A percentile compares a stretch with the other conserved stretches of the same genome.
Conservation (phyloP, 2,888 invertebrate genomes). For the Synanthedon tipuliformis region DNA sequence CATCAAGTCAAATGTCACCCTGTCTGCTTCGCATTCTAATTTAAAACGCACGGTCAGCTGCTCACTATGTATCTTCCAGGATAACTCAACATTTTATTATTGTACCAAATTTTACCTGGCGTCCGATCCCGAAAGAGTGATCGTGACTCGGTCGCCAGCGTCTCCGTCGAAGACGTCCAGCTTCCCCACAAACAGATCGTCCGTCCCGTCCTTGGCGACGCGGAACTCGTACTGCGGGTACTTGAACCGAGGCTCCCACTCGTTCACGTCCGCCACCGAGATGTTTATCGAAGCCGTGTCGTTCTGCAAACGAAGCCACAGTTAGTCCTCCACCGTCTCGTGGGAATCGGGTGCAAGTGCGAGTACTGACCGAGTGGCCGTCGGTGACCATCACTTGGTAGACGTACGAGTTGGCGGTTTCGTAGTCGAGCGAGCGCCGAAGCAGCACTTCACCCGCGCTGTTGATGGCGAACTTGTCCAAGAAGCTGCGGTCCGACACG, state of each 20-base stretch:
- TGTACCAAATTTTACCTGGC: conserved; percentile 59
- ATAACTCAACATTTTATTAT: not conserved
- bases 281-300: conserved; percentile 86
- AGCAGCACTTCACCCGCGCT: conserved; percentile 84
- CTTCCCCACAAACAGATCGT: conserved; percentile 68
- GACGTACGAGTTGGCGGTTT: conserved; percentile 75
- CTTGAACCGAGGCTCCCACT: conserved; percentile 93
- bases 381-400: conserved; percentile 88
- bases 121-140: conserved; percentile 79
- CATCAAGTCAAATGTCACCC: no score
- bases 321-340: not conserved
- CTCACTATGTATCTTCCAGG: not conserved
- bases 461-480: conserved; percentile 81
- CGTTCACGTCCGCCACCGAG: conserved; percentile 87
- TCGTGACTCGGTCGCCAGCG: conserved; percentile 76
- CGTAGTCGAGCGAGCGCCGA: conserved; percentile 82
- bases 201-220: conserved; percentile 24
- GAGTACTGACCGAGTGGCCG: conserved; percentile 73
- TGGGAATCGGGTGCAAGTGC: no score
- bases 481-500: conserved; percentile 78
- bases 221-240: conserved; percentile 89
- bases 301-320: conserved; percentile 69
- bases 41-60: no score
- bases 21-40: not conserved
- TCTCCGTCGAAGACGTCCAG: conserved; percentile 92